Conservation (phyloP, 2,797 vertebrate species). For the Phalloptychus januarius region DNA sequence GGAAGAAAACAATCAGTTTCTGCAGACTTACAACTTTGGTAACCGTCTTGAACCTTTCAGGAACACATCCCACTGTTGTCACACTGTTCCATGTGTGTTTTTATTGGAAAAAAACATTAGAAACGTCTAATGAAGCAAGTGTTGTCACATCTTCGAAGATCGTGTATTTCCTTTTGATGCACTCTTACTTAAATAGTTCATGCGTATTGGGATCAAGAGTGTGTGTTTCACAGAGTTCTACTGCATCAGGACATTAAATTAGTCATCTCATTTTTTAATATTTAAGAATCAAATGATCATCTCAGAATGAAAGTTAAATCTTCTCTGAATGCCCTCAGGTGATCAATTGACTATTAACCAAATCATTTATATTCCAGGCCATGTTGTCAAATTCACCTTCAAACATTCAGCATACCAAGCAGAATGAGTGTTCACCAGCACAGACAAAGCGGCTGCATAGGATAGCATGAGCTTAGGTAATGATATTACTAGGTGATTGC, state of each 20-base stretch:
- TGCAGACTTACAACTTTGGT: conserved; percentile 79
- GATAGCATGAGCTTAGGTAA: not conserved
- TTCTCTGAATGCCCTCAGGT: not conserved
- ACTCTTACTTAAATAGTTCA: not conserved
- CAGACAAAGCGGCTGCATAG: not conserved
- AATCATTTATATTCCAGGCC: not conserved
- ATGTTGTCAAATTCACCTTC: not conserved
- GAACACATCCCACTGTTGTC: not conserved
- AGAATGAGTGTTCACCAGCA: not conserved
- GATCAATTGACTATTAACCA: not conserved
- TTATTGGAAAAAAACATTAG: not conserved
- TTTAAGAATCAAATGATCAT: not conserved
- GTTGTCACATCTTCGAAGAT: not conserved
- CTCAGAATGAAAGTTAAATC: not conserved
- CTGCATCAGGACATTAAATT: not conserved
- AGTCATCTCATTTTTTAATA: not conserved
- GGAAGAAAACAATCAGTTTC: conserved; percentile 62
- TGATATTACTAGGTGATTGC: not conserved
- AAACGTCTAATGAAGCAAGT: not conserved
- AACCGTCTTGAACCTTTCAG: not conserved
- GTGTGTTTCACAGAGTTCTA: not conserved
- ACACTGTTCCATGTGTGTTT: not conserved
- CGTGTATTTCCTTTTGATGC: not conserved
- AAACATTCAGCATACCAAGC: not conserved
- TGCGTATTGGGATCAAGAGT: not conserved